These are phyloP conservation scores for Eulacestoma nigropectus DNA, from an alignment of 2,113 vertebrate species.

Conservation along the genomic window DNA sequence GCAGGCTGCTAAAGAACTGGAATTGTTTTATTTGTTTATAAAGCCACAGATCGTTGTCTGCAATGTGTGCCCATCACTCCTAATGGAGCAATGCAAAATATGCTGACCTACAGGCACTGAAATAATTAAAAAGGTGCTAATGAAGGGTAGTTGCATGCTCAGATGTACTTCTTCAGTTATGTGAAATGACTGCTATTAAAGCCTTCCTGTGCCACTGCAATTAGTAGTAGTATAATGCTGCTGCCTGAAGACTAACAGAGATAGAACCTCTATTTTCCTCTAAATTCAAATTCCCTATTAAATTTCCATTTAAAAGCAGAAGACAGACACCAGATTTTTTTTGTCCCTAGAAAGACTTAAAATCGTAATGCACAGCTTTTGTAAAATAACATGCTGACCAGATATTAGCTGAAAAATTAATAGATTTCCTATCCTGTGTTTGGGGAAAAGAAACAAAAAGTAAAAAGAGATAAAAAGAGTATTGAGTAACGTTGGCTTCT, in stretches of 20 bases:
- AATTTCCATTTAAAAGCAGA: not conserved
- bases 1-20: not conserved
- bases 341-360: not conserved
- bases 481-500: not conserved
- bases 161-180: not conserved
- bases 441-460: not conserved
- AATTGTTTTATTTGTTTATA: not conserved
- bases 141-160: not conserved
- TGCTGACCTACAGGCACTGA: not conserved
- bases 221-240: not conserved
- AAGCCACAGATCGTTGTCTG: not conserved
- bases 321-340: not conserved
- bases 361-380: not conserved
- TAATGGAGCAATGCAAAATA: not conserved
- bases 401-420: not conserved
- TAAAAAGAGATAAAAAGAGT: not conserved
- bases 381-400: not conserved
- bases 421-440: not conserved
- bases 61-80: not conserved
- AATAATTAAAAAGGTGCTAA: not conserved
- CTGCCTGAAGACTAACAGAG: not conserved
- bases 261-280: not conserved
- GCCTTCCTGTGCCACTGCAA: not conserved
- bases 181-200: not conserved
- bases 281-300: not conserved